A percentile compares a stretch with the other conserved stretches of the same genome.
Conservation (phyloP, 1,140 invertebrate species). For the Drosophila azteca region DNA sequence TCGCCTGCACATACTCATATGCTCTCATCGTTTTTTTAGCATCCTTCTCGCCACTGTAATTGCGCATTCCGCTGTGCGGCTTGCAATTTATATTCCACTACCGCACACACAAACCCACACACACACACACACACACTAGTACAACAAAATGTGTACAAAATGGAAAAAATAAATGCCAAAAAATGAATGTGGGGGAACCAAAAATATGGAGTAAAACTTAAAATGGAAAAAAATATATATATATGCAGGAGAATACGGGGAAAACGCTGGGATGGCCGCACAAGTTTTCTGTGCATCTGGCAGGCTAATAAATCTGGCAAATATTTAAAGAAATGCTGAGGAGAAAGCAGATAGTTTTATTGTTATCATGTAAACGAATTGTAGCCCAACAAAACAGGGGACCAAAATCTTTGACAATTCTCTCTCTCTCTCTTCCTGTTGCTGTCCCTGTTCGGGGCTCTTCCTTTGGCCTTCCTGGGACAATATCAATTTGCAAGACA, state of each 20-base stretch:
- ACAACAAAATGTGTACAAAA: slow-evolving; percentile 25
- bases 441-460: not conserved
- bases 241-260: not conserved
- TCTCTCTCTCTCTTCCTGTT: slow-evolving; percentile 11
- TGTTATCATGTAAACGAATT: slow-evolving; percentile 63
- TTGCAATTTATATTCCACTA: slow-evolving; percentile 61
- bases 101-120: slow-evolving; percentile 25
- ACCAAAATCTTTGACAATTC: slow-evolving; percentile 29
- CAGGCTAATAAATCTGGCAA: slow-evolving; percentile 55
- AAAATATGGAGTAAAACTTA: slow-evolving; percentile 33
- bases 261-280: slow-evolving; percentile 47
- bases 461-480: slow-evolving; percentile 1
- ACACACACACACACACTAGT: slow-evolving; percentile 1
- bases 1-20: slow-evolving; percentile 43
- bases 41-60: slow-evolving; percentile 46
- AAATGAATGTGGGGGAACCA: not conserved
- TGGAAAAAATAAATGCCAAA: not conserved
- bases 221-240: slow-evolving; percentile 50
- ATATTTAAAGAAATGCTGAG: slow-evolving; percentile 37
- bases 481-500: slow-evolving; percentile 79
- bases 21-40: slow-evolving; percentile 43
- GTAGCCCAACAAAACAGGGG: slow-evolving; percentile 48
- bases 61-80: slow-evolving; percentile 55
- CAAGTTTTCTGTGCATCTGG: slow-evolving; percentile 43
- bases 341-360: slow-evolving; percentile 40